Evolutionary conservation across 2,113 vertebrate genomes (phyloP), one percentile per base, ranked within the genome.

Genomic region (Serinus canaria): DNA sequence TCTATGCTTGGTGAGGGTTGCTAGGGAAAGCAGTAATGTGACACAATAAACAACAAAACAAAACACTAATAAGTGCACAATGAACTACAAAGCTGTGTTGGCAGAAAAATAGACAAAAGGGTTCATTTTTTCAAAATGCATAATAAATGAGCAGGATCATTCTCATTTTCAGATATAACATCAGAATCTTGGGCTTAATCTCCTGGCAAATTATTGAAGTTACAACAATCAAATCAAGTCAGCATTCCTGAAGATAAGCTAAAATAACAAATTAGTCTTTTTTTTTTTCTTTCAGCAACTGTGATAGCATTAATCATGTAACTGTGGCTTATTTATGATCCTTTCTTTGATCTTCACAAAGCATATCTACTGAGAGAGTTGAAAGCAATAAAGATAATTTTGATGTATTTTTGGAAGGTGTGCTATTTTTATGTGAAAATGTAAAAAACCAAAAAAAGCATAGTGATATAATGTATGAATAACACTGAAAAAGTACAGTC

Each of bases 271-370:
- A 96, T 94, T 89, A 87, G 39, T 22, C 8, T 11, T 64, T 67
- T 63, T 37, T 63, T 37, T 88, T 81, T 83, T 72, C 52, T 83
- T 91, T 69, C 83, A 52, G 22, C 50, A 23, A 77, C 63, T 70
- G 27, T 74, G 67, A 74, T 77, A 94, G 8, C 79, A 90, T 96
- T 93, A 95, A 93, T 95, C 90, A 83, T 83, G 75, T 92, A 95
- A 70, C 72, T 62, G 50, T 82, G 63, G 33, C 75, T 87, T 94
- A 80, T 59, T 91, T 59, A 50, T 69, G 55, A 83, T 90, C 30
- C 37, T 70, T 77, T 74, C 75, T 96, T 95, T 95, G 85, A 93
- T 88, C 68, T 94, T 90, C 69, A 84, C 47, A 91, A 72, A 68
- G 39, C 35, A 15, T 76, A 59, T 83, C 77, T 87, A 16, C n/a